Evolutionary conservation across 1,140 invertebrate genomes (phyloP).

Genomic region (Drosophila punjabiensis): DNA sequence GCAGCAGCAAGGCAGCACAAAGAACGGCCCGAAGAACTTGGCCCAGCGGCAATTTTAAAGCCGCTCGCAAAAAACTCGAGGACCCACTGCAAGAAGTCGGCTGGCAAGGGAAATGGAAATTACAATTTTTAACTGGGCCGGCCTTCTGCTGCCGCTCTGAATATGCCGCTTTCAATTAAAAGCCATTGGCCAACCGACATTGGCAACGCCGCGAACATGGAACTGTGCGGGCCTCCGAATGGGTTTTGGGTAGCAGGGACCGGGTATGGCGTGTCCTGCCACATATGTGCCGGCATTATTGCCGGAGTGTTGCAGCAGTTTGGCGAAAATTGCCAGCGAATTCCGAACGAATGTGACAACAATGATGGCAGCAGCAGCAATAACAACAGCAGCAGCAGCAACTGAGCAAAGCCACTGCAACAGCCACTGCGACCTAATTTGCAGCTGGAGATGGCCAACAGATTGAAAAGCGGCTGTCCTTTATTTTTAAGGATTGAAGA

Average conservation of each 20-base stretch:
- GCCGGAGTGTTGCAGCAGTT: slow-evolving; percentile 44
- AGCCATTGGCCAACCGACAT: slow-evolving; percentile 64
- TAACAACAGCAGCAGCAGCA: slow-evolving; percentile 24
- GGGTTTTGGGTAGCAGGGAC: not conserved
- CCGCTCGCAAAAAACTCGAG: slow-evolving; percentile 34
- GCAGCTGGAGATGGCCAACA: slow-evolving; percentile 9
- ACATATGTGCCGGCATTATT: slow-evolving; percentile 36
- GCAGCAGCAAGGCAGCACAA: slow-evolving; percentile 30
- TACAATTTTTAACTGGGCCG: slow-evolving; percentile 79
- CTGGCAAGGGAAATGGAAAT: slow-evolving; percentile 58
- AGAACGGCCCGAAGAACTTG: slow-evolving; percentile 61
- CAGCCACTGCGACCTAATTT: slow-evolving; percentile 66
- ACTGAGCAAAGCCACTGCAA: slow-evolving; percentile 7
- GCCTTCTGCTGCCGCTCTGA: slow-evolving; percentile 57
- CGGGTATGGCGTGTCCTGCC: slow-evolving; percentile 27
- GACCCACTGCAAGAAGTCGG: slow-evolving; percentile 5
- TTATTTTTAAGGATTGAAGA: not conserved
- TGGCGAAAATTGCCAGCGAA: slow-evolving; percentile 57
- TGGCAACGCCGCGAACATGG: slow-evolving; percentile 42
- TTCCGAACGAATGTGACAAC: slow-evolving; percentile 75
- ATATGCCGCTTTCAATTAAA: slow-evolving; percentile 83
- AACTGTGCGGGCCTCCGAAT: slow-evolving; percentile 16
- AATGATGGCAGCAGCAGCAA: slow-evolving; percentile 43
- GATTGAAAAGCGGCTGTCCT: slow-evolving; percentile 16
- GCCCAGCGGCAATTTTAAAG: slow-evolving; percentile 67